phyloP scores from a whole-genome alignment of 2,113 vertebrate species.

The Scortum barcoo region DNA sequence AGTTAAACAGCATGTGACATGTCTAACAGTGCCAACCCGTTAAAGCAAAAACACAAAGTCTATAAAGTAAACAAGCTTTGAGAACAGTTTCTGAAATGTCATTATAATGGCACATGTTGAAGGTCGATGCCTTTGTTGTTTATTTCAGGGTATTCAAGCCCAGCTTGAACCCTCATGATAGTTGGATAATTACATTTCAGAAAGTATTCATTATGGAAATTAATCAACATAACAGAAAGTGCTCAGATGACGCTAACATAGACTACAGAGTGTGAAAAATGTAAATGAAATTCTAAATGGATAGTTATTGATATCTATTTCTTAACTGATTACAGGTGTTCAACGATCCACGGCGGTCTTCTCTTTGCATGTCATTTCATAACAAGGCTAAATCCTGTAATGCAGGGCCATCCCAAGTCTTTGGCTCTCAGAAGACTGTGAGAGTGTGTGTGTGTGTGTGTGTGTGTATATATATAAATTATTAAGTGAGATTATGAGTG shows the following conservation, averaged over 20 bases:
- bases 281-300: constrained; percentile 59
- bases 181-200: constrained; percentile 71
- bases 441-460: no score
- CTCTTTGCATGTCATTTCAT: constrained; percentile 33
- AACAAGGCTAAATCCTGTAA: constrained; percentile 27
- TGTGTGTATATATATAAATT: no score
- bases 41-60: constrained; percentile 56
- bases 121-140: neutral
- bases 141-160: neutral
- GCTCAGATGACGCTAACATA: constrained; percentile 52
- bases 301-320: constrained; percentile 19
- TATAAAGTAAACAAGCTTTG: constrained; percentile 51
- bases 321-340: constrained; percentile 23
- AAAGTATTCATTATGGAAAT: constrained; percentile 63
- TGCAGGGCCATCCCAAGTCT: constrained; percentile 14
- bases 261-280: constrained; percentile 46
- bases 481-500: no score
- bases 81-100: constrained; percentile 83
- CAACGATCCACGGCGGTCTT: constrained; percentile 12
- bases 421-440: constrained; percentile 5
- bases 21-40: constrained; percentile 67
- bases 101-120: neutral
- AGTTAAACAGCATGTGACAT: constrained; percentile 27
- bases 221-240: constrained; percentile 31
- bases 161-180: neutral